Percentiles rank a stretch among this genome's conserved stretches.
These are phyloP conservation scores for Lycaon pictus DNA, from an alignment of 2,113 vertebrate genomes.

Conservation along the genomic window DNA sequence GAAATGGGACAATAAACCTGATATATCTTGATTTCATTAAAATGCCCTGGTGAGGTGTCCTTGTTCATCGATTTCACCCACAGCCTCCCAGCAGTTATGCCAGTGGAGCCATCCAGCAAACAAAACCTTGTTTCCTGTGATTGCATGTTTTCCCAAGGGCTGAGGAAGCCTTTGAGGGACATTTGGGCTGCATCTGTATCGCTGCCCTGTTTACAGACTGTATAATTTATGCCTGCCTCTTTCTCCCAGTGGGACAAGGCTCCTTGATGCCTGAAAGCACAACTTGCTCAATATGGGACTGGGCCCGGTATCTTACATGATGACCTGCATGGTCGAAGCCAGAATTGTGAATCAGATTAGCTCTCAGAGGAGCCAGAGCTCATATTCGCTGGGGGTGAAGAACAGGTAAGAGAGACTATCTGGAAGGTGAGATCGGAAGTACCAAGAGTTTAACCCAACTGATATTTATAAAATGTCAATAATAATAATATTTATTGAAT, in stretches of 20 bases:
- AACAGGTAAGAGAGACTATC: background rate
- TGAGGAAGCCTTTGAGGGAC: background rate
- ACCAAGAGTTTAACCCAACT: background rate
- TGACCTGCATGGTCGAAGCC: background rate
- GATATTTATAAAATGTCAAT: background rate
- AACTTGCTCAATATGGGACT: background rate
- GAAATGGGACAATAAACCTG: background rate
- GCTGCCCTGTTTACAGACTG: background rate
- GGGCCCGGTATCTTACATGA: background rate
- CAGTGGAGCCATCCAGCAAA: background rate
- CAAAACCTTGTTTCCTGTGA: background rate
- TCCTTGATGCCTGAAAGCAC: background rate
- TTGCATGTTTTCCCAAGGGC: background rate
- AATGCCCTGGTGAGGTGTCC: background rate
- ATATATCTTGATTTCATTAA: background rate
- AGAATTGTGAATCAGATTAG: background rate
- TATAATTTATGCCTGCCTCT: background rate
- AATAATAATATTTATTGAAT: background rate
- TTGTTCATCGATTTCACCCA: background rate
- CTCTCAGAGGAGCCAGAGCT: background rate
- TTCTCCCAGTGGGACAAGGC: background rate
- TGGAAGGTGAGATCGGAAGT: background rate
- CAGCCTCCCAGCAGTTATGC: background rate
- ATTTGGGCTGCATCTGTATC: background rate
- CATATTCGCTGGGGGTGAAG: background rate